Conservation (phyloP, 2,113 vertebrate genomes). For the Coptodon rendalli region DNA sequence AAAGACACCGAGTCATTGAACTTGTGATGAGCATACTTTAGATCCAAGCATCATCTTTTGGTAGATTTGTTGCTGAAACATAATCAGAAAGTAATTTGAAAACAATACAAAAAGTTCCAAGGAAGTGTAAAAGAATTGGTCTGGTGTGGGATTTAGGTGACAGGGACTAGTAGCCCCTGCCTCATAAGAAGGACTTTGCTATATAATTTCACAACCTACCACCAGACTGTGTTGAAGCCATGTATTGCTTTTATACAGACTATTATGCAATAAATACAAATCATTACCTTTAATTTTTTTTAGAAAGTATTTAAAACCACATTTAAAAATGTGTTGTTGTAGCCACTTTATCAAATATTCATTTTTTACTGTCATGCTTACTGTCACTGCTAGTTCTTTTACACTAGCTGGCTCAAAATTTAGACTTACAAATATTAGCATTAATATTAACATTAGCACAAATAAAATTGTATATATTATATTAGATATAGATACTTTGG, state of each 20-base stretch:
- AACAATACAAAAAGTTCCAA: neutral
- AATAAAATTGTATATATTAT: neutral
- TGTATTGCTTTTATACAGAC: neutral
- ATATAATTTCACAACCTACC: neutral
- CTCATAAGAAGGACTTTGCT: neutral
- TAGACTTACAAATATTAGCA: neutral
- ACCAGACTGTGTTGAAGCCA: neutral
- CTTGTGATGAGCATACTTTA: neutral
- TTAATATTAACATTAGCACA: neutral
- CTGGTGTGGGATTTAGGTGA: neutral
- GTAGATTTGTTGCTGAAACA: neutral
- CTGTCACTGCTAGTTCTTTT: neutral
- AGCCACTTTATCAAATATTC: neutral
- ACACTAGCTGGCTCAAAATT: neutral
- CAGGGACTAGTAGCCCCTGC: neutral
- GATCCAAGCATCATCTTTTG: neutral
- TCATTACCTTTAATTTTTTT: neutral
- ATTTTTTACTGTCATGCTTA: neutral
- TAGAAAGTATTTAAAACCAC: neutral
- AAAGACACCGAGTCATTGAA: neutral
- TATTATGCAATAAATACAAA: neutral
- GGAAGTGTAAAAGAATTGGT: neutral
- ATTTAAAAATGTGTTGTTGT: neutral
- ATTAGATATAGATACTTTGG: neutral
- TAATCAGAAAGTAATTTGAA: neutral